Conservation (phyloP, 2,888 invertebrate species). For the Tiphia femorata region DNA sequence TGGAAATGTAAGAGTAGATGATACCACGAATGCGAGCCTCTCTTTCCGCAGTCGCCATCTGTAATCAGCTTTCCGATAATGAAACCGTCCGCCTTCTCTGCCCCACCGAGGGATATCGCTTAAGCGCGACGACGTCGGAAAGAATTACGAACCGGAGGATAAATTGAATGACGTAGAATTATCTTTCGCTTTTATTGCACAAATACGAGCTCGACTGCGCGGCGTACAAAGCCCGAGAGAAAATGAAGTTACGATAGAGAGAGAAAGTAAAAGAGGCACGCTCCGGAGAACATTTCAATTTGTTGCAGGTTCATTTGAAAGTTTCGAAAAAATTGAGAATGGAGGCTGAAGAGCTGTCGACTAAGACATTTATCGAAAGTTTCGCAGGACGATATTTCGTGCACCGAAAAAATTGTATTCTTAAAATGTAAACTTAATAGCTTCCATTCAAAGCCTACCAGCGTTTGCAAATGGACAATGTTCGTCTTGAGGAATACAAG, state of each 20-base stretch:
- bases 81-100: constrained; percentile 44
- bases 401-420: no score
- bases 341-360: not conserved
- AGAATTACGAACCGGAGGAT: constrained; percentile 22
- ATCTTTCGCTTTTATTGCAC: constrained; percentile 8
- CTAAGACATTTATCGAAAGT: no score
- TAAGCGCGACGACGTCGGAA: constrained; percentile 20
- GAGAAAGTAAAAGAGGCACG: not conserved
- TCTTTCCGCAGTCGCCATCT: constrained; percentile 22
- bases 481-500: no score
- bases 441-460: no score
- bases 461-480: no score
- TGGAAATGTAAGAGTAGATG: constrained; percentile 4
- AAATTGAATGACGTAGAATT: constrained; percentile 6
- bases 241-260: not conserved
- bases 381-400: no score
- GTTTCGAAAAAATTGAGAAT: not conserved
- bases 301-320: not conserved
- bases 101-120: constrained; percentile 24
- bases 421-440: no score
- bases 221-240: not conserved
- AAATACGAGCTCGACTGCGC: not conserved
- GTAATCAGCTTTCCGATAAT: constrained; percentile 51
- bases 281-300: not conserved
- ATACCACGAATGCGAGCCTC: constrained; percentile 9